Evolutionary conservation across 2,113 vertebrate genomes (phyloP).

Genomic region (Carettochelys insculpta): DNA sequence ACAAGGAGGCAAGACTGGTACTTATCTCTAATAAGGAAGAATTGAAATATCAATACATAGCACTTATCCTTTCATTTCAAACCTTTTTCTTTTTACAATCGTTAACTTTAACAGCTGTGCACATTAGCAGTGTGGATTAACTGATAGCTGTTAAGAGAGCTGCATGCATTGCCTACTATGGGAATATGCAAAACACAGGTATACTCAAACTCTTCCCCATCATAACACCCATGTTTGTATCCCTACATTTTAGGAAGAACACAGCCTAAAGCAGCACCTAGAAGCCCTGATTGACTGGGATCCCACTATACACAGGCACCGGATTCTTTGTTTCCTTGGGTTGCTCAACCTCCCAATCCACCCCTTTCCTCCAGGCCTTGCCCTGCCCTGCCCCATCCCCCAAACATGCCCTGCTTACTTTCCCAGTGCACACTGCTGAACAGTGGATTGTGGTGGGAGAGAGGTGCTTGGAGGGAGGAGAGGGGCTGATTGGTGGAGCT

Average conservation of each 20-base stretch:
- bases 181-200: not conserved
- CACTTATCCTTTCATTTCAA: not conserved
- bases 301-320: not conserved
- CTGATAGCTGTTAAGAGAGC: not conserved
- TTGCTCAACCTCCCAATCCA: too few relatives aligned
- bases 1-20: not conserved
- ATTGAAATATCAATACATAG: not conserved
- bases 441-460: too few relatives aligned
- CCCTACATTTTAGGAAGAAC: not conserved
- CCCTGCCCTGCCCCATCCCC: too few relatives aligned
- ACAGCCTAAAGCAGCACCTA: not conserved
- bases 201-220: not conserved
- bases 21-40: not conserved
- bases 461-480: too few relatives aligned
- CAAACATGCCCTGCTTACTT: too few relatives aligned
- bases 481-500: too few relatives aligned
- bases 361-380: too few relatives aligned
- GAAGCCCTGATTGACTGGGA: not conserved
- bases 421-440: too few relatives aligned
- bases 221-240: not conserved
- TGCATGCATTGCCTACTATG: not conserved
- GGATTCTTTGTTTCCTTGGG: too few relatives aligned
- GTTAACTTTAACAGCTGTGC: not conserved
- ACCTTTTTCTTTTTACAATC: not conserved
- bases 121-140: not conserved